These are phyloP conservation scores for Drosophila nannoptera DNA, from an alignment of 1,140 invertebrate genomes.

Conservation along the genomic window DNA sequence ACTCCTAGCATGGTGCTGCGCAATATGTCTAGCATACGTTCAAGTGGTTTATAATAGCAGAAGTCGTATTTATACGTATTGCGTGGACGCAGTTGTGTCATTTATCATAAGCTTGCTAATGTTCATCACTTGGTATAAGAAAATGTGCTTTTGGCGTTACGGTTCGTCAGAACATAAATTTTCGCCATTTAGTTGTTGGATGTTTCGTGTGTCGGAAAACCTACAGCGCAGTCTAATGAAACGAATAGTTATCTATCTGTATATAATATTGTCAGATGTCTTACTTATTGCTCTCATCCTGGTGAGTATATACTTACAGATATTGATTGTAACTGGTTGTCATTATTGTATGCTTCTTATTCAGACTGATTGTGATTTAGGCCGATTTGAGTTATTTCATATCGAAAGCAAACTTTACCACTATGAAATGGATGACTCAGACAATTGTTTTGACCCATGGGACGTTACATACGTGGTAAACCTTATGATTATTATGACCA, in stretches of 20 bases:
- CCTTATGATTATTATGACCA: constrained; percentile 87
- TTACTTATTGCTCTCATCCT: constrained; percentile 83
- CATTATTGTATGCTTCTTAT: background rate
- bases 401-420: constrained; percentile 47
- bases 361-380: constrained; percentile 35
- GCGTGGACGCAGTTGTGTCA: background rate
- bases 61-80: background rate
- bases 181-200: constrained; percentile 81
- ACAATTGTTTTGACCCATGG: constrained; percentile 83
- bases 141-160: constrained; percentile 79
- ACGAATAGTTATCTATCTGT: constrained; percentile 43
- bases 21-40: constrained; percentile 24
- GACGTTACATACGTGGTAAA: constrained; percentile 88
- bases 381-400: constrained; percentile 12
- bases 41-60: background rate
- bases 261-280: constrained; percentile 80
- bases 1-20: constrained; percentile 46
- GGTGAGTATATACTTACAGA: constrained; percentile 70
- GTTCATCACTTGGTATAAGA: constrained; percentile 75
- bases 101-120: constrained; percentile 59
- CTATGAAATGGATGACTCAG: constrained; percentile 34
- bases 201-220: constrained; percentile 58
- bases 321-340: background rate
- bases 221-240: constrained; percentile 31
- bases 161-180: constrained; percentile 81